A percentile compares a stretch with the other conserved stretches of the same genome.
phyloP scores from a whole-genome alignment of 1,140 invertebrate genomes.

The Acyrthosiphon pisum region DNA sequence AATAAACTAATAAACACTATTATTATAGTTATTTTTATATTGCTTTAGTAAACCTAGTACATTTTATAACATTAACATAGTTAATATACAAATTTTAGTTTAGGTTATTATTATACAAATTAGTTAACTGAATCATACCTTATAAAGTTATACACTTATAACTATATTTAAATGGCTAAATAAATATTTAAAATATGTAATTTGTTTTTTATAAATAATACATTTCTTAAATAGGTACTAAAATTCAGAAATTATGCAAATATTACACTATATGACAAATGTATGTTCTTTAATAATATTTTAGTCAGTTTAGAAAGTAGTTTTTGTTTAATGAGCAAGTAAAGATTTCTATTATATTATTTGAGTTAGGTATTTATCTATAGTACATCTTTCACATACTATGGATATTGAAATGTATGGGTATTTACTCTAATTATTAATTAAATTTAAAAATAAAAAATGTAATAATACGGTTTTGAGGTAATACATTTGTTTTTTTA shows the following conservation, averaged over 20 bases:
- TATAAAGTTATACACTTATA: too few relatives aligned
- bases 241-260: neutral
- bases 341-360: constrained; percentile 14
- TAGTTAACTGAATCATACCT: too few relatives aligned
- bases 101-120: too few relatives aligned
- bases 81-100: neutral
- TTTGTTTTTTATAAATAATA: too few relatives aligned
- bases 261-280: neutral
- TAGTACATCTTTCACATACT: neutral
- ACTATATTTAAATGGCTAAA: too few relatives aligned
- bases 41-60: neutral
- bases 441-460: neutral
- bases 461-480: neutral
- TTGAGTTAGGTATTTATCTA: neutral
- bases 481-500: neutral
- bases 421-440: neutral
- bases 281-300: neutral
- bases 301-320: constrained; percentile 32
- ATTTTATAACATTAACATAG: neutral
- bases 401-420: neutral
- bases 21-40: neutral
- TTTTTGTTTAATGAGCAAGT: constrained; percentile 17
- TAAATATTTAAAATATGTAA: too few relatives aligned
- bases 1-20: neutral
- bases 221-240: neutral